These are phyloP conservation scores for Notolabrus celidotus DNA, from an alignment of 2,797 vertebrate genomes.

Conservation along the genomic window DNA sequence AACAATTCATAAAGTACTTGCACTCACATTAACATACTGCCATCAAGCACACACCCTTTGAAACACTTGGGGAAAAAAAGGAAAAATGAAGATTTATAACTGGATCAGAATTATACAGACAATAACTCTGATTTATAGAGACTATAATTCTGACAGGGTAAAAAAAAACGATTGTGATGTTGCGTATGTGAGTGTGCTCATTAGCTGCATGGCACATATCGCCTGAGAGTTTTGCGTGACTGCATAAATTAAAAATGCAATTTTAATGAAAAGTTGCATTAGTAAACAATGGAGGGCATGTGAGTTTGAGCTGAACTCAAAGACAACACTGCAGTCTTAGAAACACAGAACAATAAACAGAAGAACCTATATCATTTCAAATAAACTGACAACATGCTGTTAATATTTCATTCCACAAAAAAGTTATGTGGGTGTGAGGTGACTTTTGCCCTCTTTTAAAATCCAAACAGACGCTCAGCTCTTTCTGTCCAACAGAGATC, in stretches of 20 bases:
- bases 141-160: background rate
- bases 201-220: background rate
- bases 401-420: background rate
- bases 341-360: background rate
- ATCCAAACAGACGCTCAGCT: slow-evolving; percentile 20
- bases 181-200: background rate
- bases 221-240: background rate
- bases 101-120: too few species aligned
- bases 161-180: too few species aligned
- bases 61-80: background rate
- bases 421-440: background rate
- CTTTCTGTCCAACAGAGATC: slow-evolving; percentile 63
- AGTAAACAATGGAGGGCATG: background rate
- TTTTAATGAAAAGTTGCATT: slow-evolving; percentile 24
- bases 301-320: slow-evolving; percentile 6
- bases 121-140: background rate
- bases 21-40: background rate
- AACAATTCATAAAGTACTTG: slow-evolving; percentile 3
- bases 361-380: background rate
- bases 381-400: background rate
- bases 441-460: slow-evolving; percentile 24
- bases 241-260: slow-evolving; percentile 13
- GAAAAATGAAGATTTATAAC: background rate
- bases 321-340: background rate
- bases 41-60: background rate